Conservation (phyloP, 2,797 vertebrate genomes). For the Avahi laniger region DNA sequence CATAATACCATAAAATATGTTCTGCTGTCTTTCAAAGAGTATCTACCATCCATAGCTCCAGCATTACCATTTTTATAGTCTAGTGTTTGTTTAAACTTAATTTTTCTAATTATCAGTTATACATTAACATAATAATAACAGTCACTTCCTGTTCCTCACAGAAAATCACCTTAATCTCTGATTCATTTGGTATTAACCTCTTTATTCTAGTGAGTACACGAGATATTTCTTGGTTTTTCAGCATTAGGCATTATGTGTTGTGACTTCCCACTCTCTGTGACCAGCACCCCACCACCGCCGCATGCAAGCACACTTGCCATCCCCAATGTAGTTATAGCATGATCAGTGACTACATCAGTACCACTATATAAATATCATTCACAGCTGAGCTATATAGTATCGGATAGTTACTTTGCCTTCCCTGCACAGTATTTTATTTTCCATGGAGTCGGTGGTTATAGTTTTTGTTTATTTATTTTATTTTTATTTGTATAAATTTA, state of each 20-base stretch:
- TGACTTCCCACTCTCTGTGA: not conserved
- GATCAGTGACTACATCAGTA: not conserved
- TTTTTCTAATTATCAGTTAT: not conserved
- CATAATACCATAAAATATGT: too few relatives aligned
- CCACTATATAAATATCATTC: not conserved
- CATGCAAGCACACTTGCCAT: not conserved
- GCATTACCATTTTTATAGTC: not conserved
- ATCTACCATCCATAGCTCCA: not conserved
- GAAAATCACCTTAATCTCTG: not conserved
- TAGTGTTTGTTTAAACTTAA: not conserved
- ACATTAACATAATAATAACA: not conserved
- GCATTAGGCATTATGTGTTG: not conserved
- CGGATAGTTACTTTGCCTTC: not conserved
- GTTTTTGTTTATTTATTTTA: not conserved
- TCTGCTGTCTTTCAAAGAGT: too few relatives aligned
- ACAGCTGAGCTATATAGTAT: not conserved
- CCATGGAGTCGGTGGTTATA: not conserved
- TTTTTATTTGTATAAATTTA: too few relatives aligned
- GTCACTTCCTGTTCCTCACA: not conserved
- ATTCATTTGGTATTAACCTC: not conserved
- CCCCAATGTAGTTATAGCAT: not conserved
- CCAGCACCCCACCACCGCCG: too few relatives aligned
- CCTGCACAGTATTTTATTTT: not conserved
- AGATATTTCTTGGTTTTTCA: not conserved
- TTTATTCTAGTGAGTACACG: not conserved